Percentiles rank a stretch among this genome's conserved stretches.
These are phyloP conservation scores for Cydia amplana DNA, from an alignment of 1,140 invertebrate genomes.

Conservation along the genomic window DNA sequence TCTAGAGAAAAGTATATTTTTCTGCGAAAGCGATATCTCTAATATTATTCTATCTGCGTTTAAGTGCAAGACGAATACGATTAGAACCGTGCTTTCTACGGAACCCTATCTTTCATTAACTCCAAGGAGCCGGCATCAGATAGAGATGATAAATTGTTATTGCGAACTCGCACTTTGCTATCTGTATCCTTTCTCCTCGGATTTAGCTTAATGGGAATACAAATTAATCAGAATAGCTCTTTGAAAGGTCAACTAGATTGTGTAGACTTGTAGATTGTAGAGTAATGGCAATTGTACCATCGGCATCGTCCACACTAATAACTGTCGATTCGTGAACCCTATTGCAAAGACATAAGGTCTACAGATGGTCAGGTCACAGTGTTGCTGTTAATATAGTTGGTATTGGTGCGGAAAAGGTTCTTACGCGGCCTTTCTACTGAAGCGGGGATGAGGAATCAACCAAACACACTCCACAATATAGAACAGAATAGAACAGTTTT, in stretches of 20 bases:
- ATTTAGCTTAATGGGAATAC: slow-evolving; percentile 22
- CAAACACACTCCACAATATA: too few species aligned
- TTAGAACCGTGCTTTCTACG: slow-evolving; percentile 33
- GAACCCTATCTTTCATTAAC: slow-evolving; percentile 44
- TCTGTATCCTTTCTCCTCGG: slow-evolving; percentile 45
- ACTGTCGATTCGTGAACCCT: too few species aligned
- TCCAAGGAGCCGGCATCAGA: slow-evolving; percentile 42
- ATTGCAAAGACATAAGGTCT: too few species aligned
- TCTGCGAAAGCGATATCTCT: background rate
- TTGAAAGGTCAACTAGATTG: slow-evolving; percentile 9
- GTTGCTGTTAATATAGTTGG: too few species aligned
- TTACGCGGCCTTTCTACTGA: too few species aligned
- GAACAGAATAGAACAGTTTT: too few species aligned
- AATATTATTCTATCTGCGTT: background rate
- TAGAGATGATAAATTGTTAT: slow-evolving; percentile 51
- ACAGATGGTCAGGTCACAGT: too few species aligned
- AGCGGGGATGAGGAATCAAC: too few species aligned
- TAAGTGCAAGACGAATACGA: background rate
- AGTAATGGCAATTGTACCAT: background rate
- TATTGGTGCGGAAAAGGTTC: too few species aligned
- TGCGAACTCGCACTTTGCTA: slow-evolving; percentile 40
- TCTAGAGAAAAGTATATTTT: background rate
- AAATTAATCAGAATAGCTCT: slow-evolving; percentile 10
- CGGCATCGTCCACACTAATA: background rate
- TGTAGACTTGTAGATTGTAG: too few species aligned